Percentiles rank a stretch among this genome's conserved stretches.
Conservation (phyloP, 2,113 vertebrate genomes). For the Phrynosoma platyrhinos region DNA sequence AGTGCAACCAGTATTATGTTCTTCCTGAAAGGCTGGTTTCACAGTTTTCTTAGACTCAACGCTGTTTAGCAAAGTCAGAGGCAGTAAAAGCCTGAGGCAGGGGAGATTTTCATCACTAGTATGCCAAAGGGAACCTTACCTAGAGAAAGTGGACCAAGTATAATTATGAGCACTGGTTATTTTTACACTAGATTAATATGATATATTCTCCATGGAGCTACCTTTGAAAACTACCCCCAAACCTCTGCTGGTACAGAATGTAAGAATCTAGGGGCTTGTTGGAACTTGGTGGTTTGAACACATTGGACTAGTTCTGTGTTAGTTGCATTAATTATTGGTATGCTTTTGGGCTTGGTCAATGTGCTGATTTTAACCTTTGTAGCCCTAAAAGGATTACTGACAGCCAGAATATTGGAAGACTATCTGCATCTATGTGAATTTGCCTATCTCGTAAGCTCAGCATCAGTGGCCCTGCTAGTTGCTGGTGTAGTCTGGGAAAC, state of each 20-base stretch:
- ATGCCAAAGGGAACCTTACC: neutral
- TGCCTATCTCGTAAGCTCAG: neutral
- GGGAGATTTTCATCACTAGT: neutral
- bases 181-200: neutral
- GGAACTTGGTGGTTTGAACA: no score
- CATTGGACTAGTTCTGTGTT: no score
- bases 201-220: neutral
- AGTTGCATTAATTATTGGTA: no score
- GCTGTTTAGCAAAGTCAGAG: neutral
- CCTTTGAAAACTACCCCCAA: neutral
- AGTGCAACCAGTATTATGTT: neutral
- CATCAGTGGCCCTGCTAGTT: neutral
- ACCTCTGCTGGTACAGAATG: neutral
- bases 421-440: neutral
- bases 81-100: no score
- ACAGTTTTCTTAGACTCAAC: neutral
- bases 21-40: neutral
- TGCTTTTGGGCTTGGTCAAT: neutral
- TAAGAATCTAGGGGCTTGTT: neutral
- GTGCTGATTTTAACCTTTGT: neutral
- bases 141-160: neutral
- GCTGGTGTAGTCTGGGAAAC: neutral
- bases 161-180: neutral
- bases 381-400: neutral
- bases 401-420: neutral